Base-by-base conservation (phyloP, 2,888 invertebrate genomes). In the Taphrorychus bicolor region DNA sequence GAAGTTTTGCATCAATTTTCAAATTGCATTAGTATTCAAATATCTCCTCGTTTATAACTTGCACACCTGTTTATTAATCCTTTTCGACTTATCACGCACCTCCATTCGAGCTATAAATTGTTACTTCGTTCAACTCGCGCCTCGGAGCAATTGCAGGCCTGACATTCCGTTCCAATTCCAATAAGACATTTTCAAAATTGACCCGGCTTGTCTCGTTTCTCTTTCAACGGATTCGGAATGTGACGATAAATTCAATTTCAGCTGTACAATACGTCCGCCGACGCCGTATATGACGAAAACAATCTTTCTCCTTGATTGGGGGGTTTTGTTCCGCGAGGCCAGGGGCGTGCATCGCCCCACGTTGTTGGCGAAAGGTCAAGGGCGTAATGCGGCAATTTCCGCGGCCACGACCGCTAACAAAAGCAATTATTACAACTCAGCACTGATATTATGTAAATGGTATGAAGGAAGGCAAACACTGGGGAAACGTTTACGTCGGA, bases 401-500 rank as follows among this genome's bases (percentile, higher is more conserved):
- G 32, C 11, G 32, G 32, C 32, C n/a, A 11, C 32, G 32, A 32
- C 21, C 54, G 54, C 23, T 52, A 61, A 61, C 56, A 45, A 61
- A 61, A 66, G 61, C 57, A 68, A 68, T 67, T 65, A 65, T 59
- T 56, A 49, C 51, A 57, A 51, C 59, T 52, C 52, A 21, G 14
- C 17, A 17, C 53, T 22, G 64, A 54, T 42, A 68, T 68, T 68
- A 64, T 56, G 68, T 59, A 68, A 64, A 68, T 58, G 63, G 60
- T 32, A 53, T 45, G 67, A 58, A 61, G 62, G 41, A 68, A 68
- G 51, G 48, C 32, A 60, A 59, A 61, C 51, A 49, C 41, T 21
- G 49, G 64, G 62, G 52, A 59, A 53, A 68, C 59, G 59, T 64
- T 67, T 68, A 68, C 64, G 59, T 68, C 63, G 63, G 52, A 40